Evolutionary conservation across 2,797 vertebrate species (phyloP).

Genomic region (Argentina silus): DNA sequence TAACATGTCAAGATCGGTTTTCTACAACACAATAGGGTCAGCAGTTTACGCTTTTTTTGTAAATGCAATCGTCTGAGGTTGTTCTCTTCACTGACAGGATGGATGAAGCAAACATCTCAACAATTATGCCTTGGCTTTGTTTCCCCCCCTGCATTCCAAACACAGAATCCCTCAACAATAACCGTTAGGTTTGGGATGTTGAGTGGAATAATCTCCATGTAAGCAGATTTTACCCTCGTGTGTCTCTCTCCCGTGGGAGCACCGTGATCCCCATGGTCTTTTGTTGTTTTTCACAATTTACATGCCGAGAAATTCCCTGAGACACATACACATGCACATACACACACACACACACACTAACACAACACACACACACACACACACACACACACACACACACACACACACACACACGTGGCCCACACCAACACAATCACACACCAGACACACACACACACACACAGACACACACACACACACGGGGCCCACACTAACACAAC

Average conservation of each 20-base stretch:
- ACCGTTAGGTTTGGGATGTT: slow-evolving; percentile 4
- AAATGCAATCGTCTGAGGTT: neutral
- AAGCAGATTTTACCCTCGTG: slow-evolving; percentile 27
- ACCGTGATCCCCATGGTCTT: slow-evolving; percentile 30
- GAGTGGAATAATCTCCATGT: slow-evolving; percentile 32
- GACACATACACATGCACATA: neutral
- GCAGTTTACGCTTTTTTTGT: neutral
- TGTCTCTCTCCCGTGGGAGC: slow-evolving; percentile 20
- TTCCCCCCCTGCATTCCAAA: neutral
- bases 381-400: too few relatives aligned
- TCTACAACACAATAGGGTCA: neutral
- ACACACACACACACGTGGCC: too few relatives aligned
- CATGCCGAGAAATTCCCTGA: slow-evolving; percentile 31
- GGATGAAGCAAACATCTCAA: slow-evolving; percentile 9
- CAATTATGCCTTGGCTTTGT: slow-evolving; percentile 10
- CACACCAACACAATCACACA: neutral
- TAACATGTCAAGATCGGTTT: neutral
- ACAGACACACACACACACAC: neutral
- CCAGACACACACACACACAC: too few relatives aligned
- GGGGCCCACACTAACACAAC: slow-evolving; percentile 22
- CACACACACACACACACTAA: neutral
- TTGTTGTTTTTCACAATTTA: slow-evolving; percentile 29
- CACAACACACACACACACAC: neutral
- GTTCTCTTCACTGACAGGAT: neutral
- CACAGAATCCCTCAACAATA: slow-evolving; percentile 1